Evolutionary conservation across 1,140 invertebrate genomes (phyloP).

Genomic region (Tribolium castaneum): DNA sequence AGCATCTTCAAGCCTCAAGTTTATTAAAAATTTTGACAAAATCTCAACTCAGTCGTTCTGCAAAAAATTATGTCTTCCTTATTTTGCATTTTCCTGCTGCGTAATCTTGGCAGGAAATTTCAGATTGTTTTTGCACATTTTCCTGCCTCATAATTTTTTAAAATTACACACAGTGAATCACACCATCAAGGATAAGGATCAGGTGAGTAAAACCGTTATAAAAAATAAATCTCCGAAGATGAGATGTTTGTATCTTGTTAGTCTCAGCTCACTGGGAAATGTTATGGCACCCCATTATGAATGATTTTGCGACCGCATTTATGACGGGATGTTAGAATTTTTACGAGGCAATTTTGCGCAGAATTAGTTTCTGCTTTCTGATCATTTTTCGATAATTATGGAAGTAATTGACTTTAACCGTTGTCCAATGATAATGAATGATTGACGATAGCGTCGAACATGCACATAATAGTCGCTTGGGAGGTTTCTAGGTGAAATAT

Average conservation of each 20-base stretch:
- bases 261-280: neutral
- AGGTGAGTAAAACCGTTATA: neutral
- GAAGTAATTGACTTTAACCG: too few relatives aligned
- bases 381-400: too few relatives aligned
- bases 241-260: neutral
- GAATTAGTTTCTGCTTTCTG: neutral
- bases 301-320: neutral
- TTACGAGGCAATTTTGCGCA: neutral
- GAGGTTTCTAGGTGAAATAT: too few relatives aligned
- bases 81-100: too few relatives aligned
- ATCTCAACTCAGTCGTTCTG: too few relatives aligned
- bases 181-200: neutral
- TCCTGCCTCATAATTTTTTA: neutral
- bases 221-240: neutral
- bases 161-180: neutral
- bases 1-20: too few relatives aligned
- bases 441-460: too few relatives aligned
- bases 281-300: neutral
- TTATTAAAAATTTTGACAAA: too few relatives aligned
- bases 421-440: too few relatives aligned
- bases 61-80: too few relatives aligned
- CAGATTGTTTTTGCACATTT: neutral
- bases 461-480: too few relatives aligned
- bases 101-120: too few relatives aligned
- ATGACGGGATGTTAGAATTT: neutral